Percentiles rank a stretch among this genome's conserved stretches.
Evolutionary conservation across 2,888 invertebrate species (phyloP).

Genomic region (Agrotis exclamationis): DNA sequence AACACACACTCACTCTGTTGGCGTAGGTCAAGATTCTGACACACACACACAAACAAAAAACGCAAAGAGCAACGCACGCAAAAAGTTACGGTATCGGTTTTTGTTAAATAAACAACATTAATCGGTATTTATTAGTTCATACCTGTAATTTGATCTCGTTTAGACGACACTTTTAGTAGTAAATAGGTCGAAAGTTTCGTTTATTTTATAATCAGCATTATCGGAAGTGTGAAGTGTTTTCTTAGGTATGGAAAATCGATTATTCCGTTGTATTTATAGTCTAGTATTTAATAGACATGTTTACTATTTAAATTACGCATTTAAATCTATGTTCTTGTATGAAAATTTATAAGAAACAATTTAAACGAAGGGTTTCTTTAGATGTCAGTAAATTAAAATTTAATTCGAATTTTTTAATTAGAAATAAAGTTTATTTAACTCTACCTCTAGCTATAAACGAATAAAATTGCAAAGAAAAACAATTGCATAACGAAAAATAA

Average conservation of each 20-base stretch:
- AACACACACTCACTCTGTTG: constrained; percentile 69
- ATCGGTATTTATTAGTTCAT: constrained; percentile 50
- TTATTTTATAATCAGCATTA: constrained; percentile 51
- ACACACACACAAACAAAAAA: constrained; percentile 64
- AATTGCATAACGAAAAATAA: constrained; percentile 5
- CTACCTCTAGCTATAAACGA: neutral
- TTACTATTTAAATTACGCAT: neutral
- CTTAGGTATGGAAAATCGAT: constrained; percentile 25
- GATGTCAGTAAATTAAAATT: neutral
- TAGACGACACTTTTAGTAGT: constrained; percentile 29
- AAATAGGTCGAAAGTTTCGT: constrained; percentile 57
- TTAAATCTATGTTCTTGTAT: neutral
- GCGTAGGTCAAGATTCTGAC: constrained; percentile 75
- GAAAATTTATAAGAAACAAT: neutral
- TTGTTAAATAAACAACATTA: constrained; percentile 77
- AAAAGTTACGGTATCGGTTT: constrained; percentile 78
- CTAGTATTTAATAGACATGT: neutral
- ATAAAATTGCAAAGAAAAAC: neutral
- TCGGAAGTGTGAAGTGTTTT: constrained; percentile 47
- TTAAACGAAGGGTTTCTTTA: neutral
- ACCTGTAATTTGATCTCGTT: constrained; percentile 52
- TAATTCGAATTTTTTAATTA: neutral
- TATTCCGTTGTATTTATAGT: constrained; percentile 6
- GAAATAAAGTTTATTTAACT: neutral
- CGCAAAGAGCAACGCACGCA: constrained; percentile 81